A percentile compares a stretch with the other conserved stretches of the same genome.
These are phyloP conservation scores for Phycodurus eques DNA, from an alignment of 2,113 vertebrate species.

Conservation along the genomic window DNA sequence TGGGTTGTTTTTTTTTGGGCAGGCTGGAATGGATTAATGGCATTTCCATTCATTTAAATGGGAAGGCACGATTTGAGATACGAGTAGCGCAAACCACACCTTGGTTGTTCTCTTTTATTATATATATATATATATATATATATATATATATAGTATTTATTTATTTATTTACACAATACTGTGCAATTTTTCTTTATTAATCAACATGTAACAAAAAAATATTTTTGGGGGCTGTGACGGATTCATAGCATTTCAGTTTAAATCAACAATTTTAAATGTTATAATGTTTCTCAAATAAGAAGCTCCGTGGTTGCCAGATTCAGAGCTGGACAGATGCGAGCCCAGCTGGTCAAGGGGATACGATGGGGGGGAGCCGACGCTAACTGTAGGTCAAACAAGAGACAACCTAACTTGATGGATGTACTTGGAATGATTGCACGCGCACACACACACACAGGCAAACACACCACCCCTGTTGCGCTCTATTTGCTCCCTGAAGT, in stretches of 20 bases:
- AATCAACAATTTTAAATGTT: background rate
- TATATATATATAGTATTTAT: too few relatives aligned
- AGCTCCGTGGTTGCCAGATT: background rate
- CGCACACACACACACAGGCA: background rate
- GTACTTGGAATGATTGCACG: conserved; percentile 32
- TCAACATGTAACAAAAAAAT: too few relatives aligned
- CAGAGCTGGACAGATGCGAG: conserved; percentile 26
- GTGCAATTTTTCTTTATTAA: too few relatives aligned
- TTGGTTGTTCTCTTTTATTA: too few relatives aligned
- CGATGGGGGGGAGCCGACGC: conserved; percentile 25
- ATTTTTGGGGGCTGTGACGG: background rate
- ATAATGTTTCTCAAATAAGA: background rate
- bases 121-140: too few relatives aligned
- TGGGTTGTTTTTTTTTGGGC: too few relatives aligned
- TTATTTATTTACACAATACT: too few relatives aligned
- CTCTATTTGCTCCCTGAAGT: conserved; percentile 36
- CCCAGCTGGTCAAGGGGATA: conserved; percentile 22
- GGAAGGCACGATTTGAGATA: too few relatives aligned
- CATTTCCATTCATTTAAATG: too few relatives aligned
- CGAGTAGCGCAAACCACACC: too few relatives aligned
- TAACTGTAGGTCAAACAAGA: conserved; percentile 3
- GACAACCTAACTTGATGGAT: conserved; percentile 16
- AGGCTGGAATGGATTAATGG: too few relatives aligned
- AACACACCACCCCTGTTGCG: conserved; percentile 29
- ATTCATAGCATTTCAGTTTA: too few relatives aligned